phyloP scores from a whole-genome alignment of 2,113 vertebrate genomes.

The Romanogobio albipinnatus region DNA sequence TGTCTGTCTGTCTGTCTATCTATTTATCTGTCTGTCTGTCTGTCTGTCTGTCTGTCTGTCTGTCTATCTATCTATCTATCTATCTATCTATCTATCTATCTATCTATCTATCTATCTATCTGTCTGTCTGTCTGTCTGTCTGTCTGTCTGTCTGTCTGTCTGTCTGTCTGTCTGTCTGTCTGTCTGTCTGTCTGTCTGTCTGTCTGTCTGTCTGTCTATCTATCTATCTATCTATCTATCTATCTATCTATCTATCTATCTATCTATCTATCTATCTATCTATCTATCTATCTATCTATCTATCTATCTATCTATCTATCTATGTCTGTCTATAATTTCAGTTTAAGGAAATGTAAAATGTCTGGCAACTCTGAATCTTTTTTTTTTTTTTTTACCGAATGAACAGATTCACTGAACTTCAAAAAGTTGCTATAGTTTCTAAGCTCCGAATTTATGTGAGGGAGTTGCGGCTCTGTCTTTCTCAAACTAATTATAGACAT shows the following conservation, averaged over 20 bases:
- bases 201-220: background rate
- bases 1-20: background rate
- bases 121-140: background rate
- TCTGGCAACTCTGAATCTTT: background rate
- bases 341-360: background rate
- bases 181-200: background rate
- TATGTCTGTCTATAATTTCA: background rate
- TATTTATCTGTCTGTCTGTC: background rate
- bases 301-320: background rate
- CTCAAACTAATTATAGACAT: constrained; percentile 73
- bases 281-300: background rate
- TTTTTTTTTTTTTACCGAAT: background rate
- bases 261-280: background rate
- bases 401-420: background rate
- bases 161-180: background rate
- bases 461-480: constrained; percentile 56
- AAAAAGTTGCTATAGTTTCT: background rate
- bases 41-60: background rate
- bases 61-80: background rate
- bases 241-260: background rate
- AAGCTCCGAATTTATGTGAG: constrained; percentile 9
- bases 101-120: background rate
- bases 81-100: no score
- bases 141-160: background rate
- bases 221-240: background rate